Evolutionary conservation across 2,113 vertebrate genomes (phyloP).

Genomic region (Colaptes auratus): DNA sequence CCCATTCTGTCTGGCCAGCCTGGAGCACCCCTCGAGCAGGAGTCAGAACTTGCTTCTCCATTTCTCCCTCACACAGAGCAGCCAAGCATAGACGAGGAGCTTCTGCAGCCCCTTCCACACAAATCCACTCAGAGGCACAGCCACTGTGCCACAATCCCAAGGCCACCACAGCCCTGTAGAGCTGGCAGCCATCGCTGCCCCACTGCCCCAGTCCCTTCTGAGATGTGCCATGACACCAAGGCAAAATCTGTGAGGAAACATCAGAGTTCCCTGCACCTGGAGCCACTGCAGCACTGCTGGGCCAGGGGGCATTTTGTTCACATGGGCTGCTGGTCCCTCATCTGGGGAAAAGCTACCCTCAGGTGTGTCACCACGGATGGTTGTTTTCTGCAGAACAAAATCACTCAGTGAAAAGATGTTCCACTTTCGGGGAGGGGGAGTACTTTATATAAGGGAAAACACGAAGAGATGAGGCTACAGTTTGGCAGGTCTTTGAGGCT

Average conservation of each 20-base stretch:
- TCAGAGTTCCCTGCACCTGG: accelerated
- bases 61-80: background rate
- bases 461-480: accelerated
- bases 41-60: background rate
- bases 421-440: too few relatives aligned
- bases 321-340: background rate
- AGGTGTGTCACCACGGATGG: accelerated
- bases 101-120: background rate
- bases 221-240: accelerated
- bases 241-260: background rate
- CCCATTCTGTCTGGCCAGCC: background rate
- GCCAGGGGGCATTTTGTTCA: accelerated
- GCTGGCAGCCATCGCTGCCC: too few relatives aligned
- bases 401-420: background rate
- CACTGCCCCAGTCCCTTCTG: accelerated
- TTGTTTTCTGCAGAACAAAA: background rate
- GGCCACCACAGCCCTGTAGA: accelerated
- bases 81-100: accelerated
- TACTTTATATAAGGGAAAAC: background rate
- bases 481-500: too few relatives aligned
- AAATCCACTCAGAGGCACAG: background rate
- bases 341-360: background rate
- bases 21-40: background rate
- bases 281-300: accelerated
- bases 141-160: accelerated